Percentiles rank a stretch among this genome's conserved stretches.
Evolutionary conservation across 2,888 invertebrate species (phyloP).

Genomic region (Kuschelorhynchus macadamiae): DNA sequence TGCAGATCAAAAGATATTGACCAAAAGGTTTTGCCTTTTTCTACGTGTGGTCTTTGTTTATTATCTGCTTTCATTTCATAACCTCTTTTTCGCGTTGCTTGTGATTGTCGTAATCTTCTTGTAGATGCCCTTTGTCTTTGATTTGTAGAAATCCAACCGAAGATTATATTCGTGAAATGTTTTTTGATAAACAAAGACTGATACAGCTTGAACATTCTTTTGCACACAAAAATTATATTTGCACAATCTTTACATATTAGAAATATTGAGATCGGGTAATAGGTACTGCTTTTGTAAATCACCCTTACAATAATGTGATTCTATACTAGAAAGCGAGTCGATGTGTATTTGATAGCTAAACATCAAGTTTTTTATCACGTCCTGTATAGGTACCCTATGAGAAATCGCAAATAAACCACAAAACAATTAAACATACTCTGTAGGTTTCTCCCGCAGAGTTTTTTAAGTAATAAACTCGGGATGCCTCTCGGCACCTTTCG

Average conservation of each 20-base stretch:
- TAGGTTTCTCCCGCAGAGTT: slow-evolving; percentile 16
- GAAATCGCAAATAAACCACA: slow-evolving; percentile 26
- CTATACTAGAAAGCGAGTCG: slow-evolving; percentile 29
- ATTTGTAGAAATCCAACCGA: slow-evolving; percentile 44
- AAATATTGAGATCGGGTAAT: slow-evolving; percentile 19
- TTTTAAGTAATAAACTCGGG: slow-evolving; percentile 23
- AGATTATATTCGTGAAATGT: slow-evolving; percentile 37
- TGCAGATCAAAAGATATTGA: slow-evolving; percentile 15
- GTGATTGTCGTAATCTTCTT: slow-evolving; percentile 37
- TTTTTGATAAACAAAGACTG: slow-evolving; percentile 34
- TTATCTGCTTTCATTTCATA: slow-evolving; percentile 43
- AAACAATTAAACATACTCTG: slow-evolving; percentile 29
- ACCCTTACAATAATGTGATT: slow-evolving; percentile 12
- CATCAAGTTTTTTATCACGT: slow-evolving; percentile 18
- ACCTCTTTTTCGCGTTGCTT: slow-evolving; percentile 30
- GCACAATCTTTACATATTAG: slow-evolving; percentile 14
- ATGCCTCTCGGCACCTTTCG: slow-evolving; percentile 25
- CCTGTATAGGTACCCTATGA: slow-evolving; percentile 21
- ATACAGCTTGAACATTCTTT: slow-evolving; percentile 1
- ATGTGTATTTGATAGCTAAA: slow-evolving; percentile 16
- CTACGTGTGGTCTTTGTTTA: slow-evolving; percentile 33
- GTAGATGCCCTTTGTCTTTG: slow-evolving; percentile 29
- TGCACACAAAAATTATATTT: slow-evolving; percentile 6
- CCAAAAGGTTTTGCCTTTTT: slow-evolving; percentile 27
- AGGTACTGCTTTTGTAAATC: slow-evolving; percentile 14